Evolutionary conservation across 2,888 invertebrate genomes (phyloP), one percentile per base, ranked within the genome.

Genomic region (Cosmia trapezina): DNA sequence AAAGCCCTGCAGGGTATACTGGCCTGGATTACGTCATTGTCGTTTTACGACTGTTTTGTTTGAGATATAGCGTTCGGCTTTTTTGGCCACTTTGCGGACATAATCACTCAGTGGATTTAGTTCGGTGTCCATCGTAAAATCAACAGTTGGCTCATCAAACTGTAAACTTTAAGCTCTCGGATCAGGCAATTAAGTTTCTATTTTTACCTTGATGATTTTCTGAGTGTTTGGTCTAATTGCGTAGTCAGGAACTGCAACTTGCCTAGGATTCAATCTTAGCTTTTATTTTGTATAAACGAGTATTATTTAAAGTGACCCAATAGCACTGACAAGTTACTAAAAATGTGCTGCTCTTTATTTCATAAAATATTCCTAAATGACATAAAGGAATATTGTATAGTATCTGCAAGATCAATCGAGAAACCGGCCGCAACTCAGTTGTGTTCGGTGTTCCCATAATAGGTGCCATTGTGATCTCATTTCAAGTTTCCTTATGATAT

Each of bases 21-120:
- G 89, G 84, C 89, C 90, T 85, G 87, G 83, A 89, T 93, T 90
- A 90, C 92, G 90, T 89, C 91, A 92, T 86, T 87, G 85, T 75
- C 80, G 76, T 83, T 88, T 91, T 90, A 92, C 90, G 88, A 89
- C 83, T 82, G 83, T 86, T 87, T 87, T 89, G 89, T 88, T 84
- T 87, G 87, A 84, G 73, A 75, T 80, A 80, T 81, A 70, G 76
- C 64, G 22, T 80, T 83, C 59, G 64, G 74, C 78, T 82, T 85
- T 88, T 89, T 87, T 81, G 84, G 69, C 72, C 80, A 82, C 78
- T 77, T 84, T 77, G 85, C 64, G 81, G 78, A 72, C 78, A 75
- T 81, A 86, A 86, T 81, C 78, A 81, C 81, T 83, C 73, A 78
- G 69, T 67, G 51, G 76, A 78, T 80, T 80, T 79, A 79, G 76